A percentile compares a stretch with the other conserved stretches of the same genome.
Conservation (phyloP, 1,140 invertebrate species). For the Telenomus remus region DNA sequence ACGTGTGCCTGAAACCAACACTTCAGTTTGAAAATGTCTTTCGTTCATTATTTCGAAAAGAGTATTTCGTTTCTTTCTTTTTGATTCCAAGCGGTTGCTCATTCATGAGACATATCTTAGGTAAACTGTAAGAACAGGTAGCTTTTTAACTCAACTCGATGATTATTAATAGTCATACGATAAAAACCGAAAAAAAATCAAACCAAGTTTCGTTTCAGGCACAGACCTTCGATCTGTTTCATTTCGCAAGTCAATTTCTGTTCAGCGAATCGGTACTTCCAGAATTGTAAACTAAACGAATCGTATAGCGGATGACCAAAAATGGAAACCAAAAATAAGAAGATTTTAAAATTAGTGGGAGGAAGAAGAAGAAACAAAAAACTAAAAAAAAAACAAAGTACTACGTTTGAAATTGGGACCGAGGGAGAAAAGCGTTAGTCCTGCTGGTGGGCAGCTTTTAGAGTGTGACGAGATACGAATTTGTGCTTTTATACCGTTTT, state of each 20-base stretch:
- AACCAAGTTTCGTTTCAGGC: slow-evolving; percentile 6
- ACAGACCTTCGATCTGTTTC: slow-evolving; percentile 32
- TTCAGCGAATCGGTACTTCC: slow-evolving; percentile 37
- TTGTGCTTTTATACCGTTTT: slow-evolving; percentile 53
- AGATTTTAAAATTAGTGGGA: neutral
- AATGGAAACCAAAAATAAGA: neutral
- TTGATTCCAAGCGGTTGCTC: neutral
- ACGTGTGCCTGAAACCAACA: slow-evolving; percentile 10
- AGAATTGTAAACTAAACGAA: slow-evolving; percentile 7
- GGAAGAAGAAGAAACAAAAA: slow-evolving; percentile 2
- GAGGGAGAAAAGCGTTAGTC: slow-evolving; percentile 55
- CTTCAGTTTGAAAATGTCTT: neutral
- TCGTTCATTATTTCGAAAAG: too few species aligned
- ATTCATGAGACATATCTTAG: neutral
- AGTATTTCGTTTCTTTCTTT: too few species aligned
- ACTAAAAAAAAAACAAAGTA: neutral
- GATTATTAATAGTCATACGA: neutral
- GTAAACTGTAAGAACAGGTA: neutral
- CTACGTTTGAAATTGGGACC: slow-evolving; percentile 30
- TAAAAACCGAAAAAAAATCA: neutral
- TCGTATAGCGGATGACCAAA: slow-evolving; percentile 5
- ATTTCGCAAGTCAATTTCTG: slow-evolving; percentile 22
- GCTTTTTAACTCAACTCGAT: neutral
- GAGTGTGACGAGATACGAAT: slow-evolving; percentile 48
- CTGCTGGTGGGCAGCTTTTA: slow-evolving; percentile 59